Evolutionary conservation across 2,113 vertebrate species (phyloP).

Genomic region (Pterocles gutturalis): DNA sequence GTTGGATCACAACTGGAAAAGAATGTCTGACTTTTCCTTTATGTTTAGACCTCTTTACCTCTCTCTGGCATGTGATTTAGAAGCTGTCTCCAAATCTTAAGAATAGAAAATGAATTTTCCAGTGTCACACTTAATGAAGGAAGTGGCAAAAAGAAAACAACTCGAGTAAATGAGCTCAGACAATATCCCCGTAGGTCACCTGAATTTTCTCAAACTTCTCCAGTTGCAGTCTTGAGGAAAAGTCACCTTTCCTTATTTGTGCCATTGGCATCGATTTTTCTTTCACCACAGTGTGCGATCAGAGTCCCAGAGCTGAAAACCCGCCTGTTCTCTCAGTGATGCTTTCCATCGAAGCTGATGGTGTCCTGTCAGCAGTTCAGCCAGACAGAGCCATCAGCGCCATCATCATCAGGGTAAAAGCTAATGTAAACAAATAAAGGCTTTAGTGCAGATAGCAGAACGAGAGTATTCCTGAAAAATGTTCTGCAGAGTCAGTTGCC

Average conservation of each 20-base stretch:
- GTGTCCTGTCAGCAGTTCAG: constrained; percentile 56
- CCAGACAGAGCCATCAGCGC: constrained; percentile 46
- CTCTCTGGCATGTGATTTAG: not conserved
- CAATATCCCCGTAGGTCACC: not conserved
- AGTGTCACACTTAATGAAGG: not conserved
- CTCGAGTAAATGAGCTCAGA: not conserved
- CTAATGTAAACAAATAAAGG: constrained; percentile 71
- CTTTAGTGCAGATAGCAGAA: constrained; percentile 58
- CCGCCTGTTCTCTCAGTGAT: not conserved
- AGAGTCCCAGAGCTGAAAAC: not conserved
- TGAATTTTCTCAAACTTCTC: not conserved
- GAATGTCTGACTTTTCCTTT: not conserved
- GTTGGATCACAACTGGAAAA: not conserved
- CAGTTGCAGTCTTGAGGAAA: not conserved
- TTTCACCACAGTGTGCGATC: accelerated
- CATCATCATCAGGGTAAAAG: constrained; percentile 62
- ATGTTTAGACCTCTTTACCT: not conserved
- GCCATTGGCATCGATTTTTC: not conserved
- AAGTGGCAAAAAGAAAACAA: not conserved
- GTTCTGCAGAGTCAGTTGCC: constrained; percentile 49
- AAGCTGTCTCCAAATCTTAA: not conserved
- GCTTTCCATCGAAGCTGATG: constrained; percentile 4
- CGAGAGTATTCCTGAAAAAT: constrained; percentile 64
- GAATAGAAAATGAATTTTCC: not conserved
- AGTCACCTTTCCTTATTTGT: not conserved